Conservation (phyloP, 2,113 vertebrate genomes). For the Trinectes maculatus region DNA sequence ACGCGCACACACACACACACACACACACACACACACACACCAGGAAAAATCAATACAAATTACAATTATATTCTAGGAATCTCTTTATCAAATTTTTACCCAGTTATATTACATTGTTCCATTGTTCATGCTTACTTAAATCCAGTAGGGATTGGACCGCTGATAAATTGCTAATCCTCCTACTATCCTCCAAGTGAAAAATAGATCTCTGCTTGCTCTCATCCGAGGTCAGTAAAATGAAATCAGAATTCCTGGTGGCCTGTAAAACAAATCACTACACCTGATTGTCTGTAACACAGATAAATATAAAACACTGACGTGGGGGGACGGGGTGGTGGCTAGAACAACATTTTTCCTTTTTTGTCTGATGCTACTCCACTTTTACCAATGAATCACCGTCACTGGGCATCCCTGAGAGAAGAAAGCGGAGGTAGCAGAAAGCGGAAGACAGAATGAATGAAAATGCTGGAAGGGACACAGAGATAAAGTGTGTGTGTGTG, state of each 20-base stretch:
- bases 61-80: neutral
- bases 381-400: constrained; percentile 15
- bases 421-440: neutral
- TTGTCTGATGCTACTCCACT: constrained; percentile 23
- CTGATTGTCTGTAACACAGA: too few species aligned
- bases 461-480: constrained; percentile 31
- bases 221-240: too few species aligned
- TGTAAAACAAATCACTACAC: too few species aligned
- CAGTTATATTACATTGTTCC: constrained; percentile 1
- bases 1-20: neutral
- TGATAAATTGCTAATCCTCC: too few species aligned
- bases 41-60: constrained; percentile 1
- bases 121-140: neutral
- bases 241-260: too few species aligned
- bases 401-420: constrained; percentile 25
- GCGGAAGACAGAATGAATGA: constrained; percentile 25
- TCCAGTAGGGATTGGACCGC: neutral
- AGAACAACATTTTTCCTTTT: constrained; percentile 8
- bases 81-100: neutral
- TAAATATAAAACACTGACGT: too few species aligned
- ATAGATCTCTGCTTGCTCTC: neutral
- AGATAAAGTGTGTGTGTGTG: constrained; percentile 42
- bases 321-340: too few species aligned
- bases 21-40: neutral
- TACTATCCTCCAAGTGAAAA: constrained; percentile 8